phyloP scores from a whole-genome alignment of 1,140 invertebrate genomes.

The Agrypnia vestita region DNA sequence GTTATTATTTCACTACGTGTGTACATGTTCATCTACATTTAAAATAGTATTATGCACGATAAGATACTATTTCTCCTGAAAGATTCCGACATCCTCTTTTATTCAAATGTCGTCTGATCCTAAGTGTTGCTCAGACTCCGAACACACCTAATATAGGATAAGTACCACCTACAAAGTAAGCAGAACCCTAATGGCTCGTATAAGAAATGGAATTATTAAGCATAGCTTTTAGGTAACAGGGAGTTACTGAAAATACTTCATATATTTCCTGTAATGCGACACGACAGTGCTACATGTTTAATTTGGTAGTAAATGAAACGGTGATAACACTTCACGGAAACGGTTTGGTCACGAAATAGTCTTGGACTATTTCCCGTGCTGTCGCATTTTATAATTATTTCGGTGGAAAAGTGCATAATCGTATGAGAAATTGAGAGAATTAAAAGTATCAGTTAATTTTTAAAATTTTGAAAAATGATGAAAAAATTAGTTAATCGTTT shows the following conservation, averaged over 20 bases:
- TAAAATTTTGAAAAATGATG: too few relatives aligned
- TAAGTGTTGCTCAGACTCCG: constrained; percentile 14
- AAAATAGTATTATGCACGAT: constrained; percentile 19
- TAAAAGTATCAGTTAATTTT: too few relatives aligned
- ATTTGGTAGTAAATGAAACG: not conserved
- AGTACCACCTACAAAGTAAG: constrained; percentile 2
- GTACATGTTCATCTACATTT: too few relatives aligned
- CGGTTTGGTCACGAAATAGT: not conserved
- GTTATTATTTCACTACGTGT: too few relatives aligned
- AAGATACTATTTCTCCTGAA: constrained; percentile 5
- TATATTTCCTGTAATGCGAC: not conserved
- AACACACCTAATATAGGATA: constrained; percentile 6
- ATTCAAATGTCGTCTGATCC: constrained; percentile 34
- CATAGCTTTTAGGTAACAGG: not conserved
- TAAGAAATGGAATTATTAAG: constrained; percentile 24
- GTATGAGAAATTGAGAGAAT: too few relatives aligned
- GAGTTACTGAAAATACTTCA: too few relatives aligned
- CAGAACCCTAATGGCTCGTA: constrained; percentile 6
- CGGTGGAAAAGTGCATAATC: not conserved
- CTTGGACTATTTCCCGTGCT: too few relatives aligned
- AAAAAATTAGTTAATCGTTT: too few relatives aligned
- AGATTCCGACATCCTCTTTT: constrained; percentile 13
- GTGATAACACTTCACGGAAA: not conserved
- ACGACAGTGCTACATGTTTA: too few relatives aligned
- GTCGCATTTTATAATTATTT: not conserved